These are phyloP conservation scores for Caenorhabditis japonica DNA, from an alignment of 2,888 invertebrate species.

Conservation along the genomic window DNA sequence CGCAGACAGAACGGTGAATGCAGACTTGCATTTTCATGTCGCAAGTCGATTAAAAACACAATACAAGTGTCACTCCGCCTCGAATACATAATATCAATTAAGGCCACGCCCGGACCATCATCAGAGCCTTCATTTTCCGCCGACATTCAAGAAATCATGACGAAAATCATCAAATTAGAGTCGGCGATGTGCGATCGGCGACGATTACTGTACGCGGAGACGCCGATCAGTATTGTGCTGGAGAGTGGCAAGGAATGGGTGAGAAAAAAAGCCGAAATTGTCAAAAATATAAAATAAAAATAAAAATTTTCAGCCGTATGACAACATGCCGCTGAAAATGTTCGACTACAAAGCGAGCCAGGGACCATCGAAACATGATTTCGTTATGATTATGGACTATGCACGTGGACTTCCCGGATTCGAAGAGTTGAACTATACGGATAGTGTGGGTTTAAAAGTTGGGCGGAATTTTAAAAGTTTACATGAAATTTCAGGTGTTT, in stretches of 20 bases:
- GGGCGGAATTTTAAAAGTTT: too few relatives aligned
- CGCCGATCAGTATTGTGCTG: slow-evolving; percentile 32
- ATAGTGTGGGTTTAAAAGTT: slow-evolving; percentile 35
- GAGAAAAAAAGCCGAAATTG: neutral
- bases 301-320: slow-evolving; percentile 31
- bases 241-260: slow-evolving; percentile 35
- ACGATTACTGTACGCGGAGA: slow-evolving; percentile 31
- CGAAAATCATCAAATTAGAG: slow-evolving; percentile 33
- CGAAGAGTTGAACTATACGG: slow-evolving; percentile 31
- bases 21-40: too few relatives aligned
- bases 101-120: slow-evolving; percentile 38
- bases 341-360: slow-evolving; percentile 38
- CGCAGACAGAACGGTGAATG: too few relatives aligned
- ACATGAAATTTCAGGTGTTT: slow-evolving; percentile 34
- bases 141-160: slow-evolving; percentile 31
- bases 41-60: too few relatives aligned
- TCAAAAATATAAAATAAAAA: neutral
- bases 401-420: slow-evolving; percentile 41
- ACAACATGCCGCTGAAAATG: slow-evolving; percentile 20
- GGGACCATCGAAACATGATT: slow-evolving; percentile 43
- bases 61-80: too few relatives aligned
- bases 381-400: slow-evolving; percentile 43
- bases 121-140: neutral
- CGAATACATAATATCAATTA: too few relatives aligned
- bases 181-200: slow-evolving; percentile 32